phyloP scores from a whole-genome alignment of 2,797 vertebrate genomes.

The Arrhamphus sclerolepis region DNA sequence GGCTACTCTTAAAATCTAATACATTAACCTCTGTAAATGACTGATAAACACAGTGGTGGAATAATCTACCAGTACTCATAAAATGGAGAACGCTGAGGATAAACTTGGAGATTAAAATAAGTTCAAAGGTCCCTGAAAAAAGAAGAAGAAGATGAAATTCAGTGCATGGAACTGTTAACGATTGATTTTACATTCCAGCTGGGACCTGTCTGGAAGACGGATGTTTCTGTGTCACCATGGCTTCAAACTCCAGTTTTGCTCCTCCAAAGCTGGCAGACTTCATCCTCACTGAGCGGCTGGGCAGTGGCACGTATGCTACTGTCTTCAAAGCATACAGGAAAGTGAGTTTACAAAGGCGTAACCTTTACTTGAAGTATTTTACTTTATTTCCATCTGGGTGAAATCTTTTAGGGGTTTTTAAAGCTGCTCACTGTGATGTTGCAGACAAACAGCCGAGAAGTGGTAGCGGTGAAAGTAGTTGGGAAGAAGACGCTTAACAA shows the following conservation, averaged over 20 bases:
- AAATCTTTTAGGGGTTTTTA: not conserved
- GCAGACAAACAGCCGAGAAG: conserved; percentile 89
- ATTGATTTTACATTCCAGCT: conserved; percentile 20
- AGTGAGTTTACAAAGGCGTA: conserved; percentile 29
- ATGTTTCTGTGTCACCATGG: conserved; percentile 77
- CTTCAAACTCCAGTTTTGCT: conserved; percentile 81
- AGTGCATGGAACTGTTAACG: not conserved
- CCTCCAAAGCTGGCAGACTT: conserved; percentile 90
- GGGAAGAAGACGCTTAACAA: conserved; percentile 93
- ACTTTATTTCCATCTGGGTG: too few relatives aligned
- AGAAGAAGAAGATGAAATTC: too few relatives aligned
- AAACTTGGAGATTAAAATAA: not conserved
- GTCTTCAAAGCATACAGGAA: conserved; percentile 95
- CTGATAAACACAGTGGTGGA: not conserved
- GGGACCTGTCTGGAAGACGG: conserved; percentile 13
- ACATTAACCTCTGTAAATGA: not conserved
- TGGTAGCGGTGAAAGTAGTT: conserved; percentile 95
- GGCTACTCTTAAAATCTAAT: not conserved
- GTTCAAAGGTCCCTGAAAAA: too few relatives aligned
- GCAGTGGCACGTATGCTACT: conserved; percentile 92
- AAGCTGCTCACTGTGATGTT: conserved; percentile 4
- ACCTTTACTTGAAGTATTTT: not conserved
- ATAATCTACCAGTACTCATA: not conserved
- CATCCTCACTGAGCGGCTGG: conserved; percentile 92
- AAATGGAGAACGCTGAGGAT: not conserved